Evolutionary conservation across 1,140 invertebrate species (phyloP).

Genomic region (Pristionchus pacificus): DNA sequence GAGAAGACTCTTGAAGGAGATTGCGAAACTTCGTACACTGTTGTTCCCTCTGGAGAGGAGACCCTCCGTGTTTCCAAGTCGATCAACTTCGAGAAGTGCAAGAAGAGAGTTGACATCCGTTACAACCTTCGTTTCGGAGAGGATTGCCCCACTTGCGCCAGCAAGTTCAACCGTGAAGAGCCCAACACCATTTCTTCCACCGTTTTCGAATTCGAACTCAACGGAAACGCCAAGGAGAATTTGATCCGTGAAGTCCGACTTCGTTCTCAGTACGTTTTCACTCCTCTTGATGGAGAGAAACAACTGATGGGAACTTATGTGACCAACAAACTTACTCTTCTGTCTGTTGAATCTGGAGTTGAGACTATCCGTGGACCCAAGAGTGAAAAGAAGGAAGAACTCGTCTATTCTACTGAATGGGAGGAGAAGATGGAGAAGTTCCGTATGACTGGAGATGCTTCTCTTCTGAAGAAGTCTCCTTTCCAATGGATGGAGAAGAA

Average conservation of each 20-base stretch:
- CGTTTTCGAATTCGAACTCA: conserved; percentile 27
- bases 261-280: conserved; percentile 25
- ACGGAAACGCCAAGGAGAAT: conserved; percentile 21
- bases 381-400: conserved; percentile 28
- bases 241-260: conserved; percentile 26
- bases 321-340: conserved; percentile 18
- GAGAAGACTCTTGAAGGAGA: conserved; percentile 43
- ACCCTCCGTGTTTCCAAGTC: conserved; percentile 46
- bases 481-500: conserved; percentile 26
- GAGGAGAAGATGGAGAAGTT: conserved; percentile 29
- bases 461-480: conserved; percentile 15
- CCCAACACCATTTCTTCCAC: conserved; percentile 24
- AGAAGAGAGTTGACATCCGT: conserved; percentile 35
- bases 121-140: conserved; percentile 34
- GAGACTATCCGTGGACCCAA: conserved; percentile 18
- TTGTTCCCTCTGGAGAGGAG: conserved; percentile 20
- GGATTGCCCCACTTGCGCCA: conserved; percentile 22
- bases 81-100: conserved; percentile 49
- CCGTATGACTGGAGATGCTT: conserved; percentile 34
- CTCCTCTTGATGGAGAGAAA: conserved; percentile 17
- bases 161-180: conserved; percentile 6
- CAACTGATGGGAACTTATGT: conserved; percentile 20
- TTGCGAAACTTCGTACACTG: conserved; percentile 38
- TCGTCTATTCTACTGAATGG: conserved; percentile 21
- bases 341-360: conserved; percentile 24